Conservation (phyloP, 2,113 vertebrate species). For the Galeopterus variegatus region DNA sequence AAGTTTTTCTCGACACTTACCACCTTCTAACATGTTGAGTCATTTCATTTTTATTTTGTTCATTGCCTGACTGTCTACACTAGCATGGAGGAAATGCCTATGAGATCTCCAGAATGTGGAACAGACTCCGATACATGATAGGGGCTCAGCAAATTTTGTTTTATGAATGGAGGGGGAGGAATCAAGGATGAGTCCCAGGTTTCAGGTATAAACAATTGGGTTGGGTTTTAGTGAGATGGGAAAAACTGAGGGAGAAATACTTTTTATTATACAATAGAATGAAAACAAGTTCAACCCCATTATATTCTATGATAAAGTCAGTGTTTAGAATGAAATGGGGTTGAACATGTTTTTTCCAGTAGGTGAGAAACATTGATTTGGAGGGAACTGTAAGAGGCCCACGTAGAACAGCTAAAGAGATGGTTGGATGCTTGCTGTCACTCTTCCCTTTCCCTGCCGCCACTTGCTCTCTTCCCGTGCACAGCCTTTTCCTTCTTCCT, state of each 20-base stretch:
- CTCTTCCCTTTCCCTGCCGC: neutral
- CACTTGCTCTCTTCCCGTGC: neutral
- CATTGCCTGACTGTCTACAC: neutral
- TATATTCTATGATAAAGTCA: neutral
- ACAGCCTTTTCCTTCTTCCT: neutral
- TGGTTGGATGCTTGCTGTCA: accelerated
- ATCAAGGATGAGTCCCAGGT: neutral
- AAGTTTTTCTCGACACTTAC: neutral
- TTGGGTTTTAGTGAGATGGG: neutral
- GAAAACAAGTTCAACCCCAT: neutral
- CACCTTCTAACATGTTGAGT: neutral
- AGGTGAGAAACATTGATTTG: neutral
- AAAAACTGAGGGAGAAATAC: neutral
- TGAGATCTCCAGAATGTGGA: neutral
- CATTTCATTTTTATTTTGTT: neutral
- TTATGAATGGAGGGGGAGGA: neutral
- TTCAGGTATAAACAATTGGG: neutral
- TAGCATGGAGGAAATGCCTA: neutral
- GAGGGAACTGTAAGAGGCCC: neutral
- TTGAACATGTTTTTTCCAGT: neutral
- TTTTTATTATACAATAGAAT: neutral
- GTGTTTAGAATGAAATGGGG: neutral
- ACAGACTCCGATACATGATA: neutral
- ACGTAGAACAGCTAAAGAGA: neutral
- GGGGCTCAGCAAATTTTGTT: neutral